Conservation (phyloP, 1,140 invertebrate genomes). For the Whitmania pigra region DNA sequence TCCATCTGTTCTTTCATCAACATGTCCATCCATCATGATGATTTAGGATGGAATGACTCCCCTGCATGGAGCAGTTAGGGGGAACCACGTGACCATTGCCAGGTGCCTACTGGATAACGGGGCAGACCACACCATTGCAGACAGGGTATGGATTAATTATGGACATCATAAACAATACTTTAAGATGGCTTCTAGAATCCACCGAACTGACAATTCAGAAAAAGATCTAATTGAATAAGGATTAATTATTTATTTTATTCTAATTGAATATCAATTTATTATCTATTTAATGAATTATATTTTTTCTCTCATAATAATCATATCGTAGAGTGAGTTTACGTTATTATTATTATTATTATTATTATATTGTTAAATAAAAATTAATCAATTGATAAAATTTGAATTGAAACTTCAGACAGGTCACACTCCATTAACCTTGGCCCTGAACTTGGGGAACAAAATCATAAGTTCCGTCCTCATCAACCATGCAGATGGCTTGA, state of each 20-base stretch:
- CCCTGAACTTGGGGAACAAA: slow-evolving; percentile 91
- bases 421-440: slow-evolving; percentile 85
- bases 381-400: too few relatives aligned
- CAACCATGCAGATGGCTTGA: slow-evolving; percentile 44
- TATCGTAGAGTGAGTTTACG: too few relatives aligned
- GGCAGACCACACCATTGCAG: slow-evolving; percentile 91
- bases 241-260: too few relatives aligned
- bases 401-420: slow-evolving; percentile 64
- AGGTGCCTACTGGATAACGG: slow-evolving; percentile 80
- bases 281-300: too few relatives aligned
- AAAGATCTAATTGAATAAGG: too few relatives aligned
- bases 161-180: slow-evolving; percentile 51
- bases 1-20: too few relatives aligned
- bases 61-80: slow-evolving; percentile 98
- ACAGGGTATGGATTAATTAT: slow-evolving; percentile 73
- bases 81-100: slow-evolving; percentile 93
- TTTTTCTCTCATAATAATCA: too few relatives aligned
- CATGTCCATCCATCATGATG: slow-evolving; percentile 54
- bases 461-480: slow-evolving; percentile 81
- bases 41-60: slow-evolving; percentile 85
- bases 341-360: too few relatives aligned
- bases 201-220: too few relatives aligned
- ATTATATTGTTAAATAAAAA: too few relatives aligned
- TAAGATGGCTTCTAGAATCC: too few relatives aligned
- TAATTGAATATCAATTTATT: too few relatives aligned